Evolutionary conservation across 2,888 invertebrate genomes (phyloP), one percentile per base, ranked within the genome.

Genomic region (Phasia obesa): DNA sequence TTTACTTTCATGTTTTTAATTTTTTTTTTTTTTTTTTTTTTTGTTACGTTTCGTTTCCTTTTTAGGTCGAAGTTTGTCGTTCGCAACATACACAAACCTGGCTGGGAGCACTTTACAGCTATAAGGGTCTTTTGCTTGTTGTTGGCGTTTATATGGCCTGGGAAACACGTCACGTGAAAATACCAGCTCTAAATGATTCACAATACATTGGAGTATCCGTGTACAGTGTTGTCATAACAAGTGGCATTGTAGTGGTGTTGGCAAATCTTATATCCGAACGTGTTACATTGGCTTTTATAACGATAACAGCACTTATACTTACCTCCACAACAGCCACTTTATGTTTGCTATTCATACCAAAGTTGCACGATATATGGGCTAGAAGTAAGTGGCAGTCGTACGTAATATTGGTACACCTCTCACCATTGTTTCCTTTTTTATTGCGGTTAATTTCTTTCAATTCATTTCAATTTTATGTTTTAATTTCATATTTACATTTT

Each of bases 111-210:
- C 93, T 98, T 13, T 98, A 97, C 91, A 96, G 95, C 9, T 98
- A 98, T 93, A 98, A 98, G 91, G 97, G 97, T 1, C 93, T 98
- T 0, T 93, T 98, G 19, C 93, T 98, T 17, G 93, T 97, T 35
- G 97, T 97, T 81, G 98, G 97, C 0, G 96, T 97, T 4, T 98
- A 97, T 92, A 97, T 98, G 97, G 98, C 98, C 0, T 98, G 98
- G 98, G 97, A 97, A 92, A 98, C 98, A 11, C 94, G 97, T 67
- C 95, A 96, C 90, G 97, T 98, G 25, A 97, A 97, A 92, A 97
- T 98, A 87, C 96, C 97, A 15, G 97, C 96, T 0, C 92, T 98
- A 27, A 98, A 98, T 92, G 98, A 98, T 92, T 97, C 97, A 5
- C 96, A 97, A 89, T 97, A 97, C 91, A 98, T 98, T 86, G 98